Conservation (phyloP, 2,113 vertebrate species). For the Vireo altiloquus region DNA sequence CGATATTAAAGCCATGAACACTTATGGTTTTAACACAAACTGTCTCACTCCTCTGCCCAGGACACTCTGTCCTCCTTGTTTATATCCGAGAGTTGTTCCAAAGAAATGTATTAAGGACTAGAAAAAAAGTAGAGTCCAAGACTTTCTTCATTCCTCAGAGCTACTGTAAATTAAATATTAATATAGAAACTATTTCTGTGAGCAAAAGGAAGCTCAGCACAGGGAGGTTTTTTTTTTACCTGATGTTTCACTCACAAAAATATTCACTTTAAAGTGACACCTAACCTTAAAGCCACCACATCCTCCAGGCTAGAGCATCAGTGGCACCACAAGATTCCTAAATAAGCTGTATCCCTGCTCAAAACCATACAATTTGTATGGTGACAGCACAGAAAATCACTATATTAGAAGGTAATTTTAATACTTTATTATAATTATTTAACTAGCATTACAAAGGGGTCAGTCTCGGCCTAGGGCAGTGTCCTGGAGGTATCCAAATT, state of each 20-base stretch:
- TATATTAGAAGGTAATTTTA: background rate
- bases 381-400: background rate
- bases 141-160: background rate
- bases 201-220: background rate
- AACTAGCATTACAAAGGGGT: background rate
- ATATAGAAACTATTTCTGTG: background rate
- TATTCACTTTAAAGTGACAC: background rate
- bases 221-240: background rate
- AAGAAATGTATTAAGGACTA: background rate
- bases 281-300: background rate
- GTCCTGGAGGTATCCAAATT: background rate
- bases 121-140: background rate
- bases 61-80: slow-evolving; percentile 40
- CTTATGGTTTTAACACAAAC: background rate
- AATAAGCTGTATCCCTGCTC: background rate
- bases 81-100: background rate
- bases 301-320: background rate
- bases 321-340: background rate
- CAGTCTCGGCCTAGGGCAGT: background rate
- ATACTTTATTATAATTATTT: background rate
- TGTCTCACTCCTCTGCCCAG: slow-evolving; percentile 2
- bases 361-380: background rate
- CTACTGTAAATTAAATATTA: slow-evolving; percentile 9
- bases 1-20: background rate
- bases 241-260: background rate